Evolutionary conservation across 1,140 invertebrate genomes (phyloP).

Genomic region (Trichoplusia ni): DNA sequence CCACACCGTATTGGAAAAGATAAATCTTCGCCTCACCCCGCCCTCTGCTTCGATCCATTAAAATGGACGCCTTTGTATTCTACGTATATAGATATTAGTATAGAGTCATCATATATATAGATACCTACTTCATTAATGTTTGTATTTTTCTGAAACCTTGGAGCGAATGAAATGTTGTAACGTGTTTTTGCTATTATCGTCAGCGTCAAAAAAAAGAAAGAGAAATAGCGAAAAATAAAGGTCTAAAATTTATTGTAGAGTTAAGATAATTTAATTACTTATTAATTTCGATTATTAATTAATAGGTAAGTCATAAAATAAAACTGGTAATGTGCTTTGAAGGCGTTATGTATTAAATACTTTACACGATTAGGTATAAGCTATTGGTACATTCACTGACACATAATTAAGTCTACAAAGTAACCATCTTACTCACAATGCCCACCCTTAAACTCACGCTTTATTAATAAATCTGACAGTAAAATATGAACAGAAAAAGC

Average conservation of each 20-base stretch:
- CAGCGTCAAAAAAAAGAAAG: no score
- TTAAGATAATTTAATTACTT: no score
- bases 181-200: no score
- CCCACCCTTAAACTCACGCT: slow-evolving; percentile 50
- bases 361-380: background rate
- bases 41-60: slow-evolving; percentile 61
- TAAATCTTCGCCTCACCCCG: slow-evolving; percentile 68
- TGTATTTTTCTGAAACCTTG: no score
- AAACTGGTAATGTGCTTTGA: no score
- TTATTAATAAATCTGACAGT: slow-evolving; percentile 67
- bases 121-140: no score
- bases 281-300: no score
- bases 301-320: no score
- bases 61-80: slow-evolving; percentile 15
- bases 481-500: slow-evolving; percentile 62
- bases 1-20: slow-evolving; percentile 65
- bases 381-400: background rate
- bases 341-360: no score
- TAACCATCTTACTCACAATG: slow-evolving; percentile 41
- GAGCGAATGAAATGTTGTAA: no score
- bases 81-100: slow-evolving; percentile 23
- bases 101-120: slow-evolving; percentile 36
- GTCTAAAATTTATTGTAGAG: no score
- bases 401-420: slow-evolving; percentile 46
- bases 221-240: no score